A percentile compares a stretch with the other conserved stretches of the same genome.
phyloP scores from a whole-genome alignment of 2,113 vertebrate species.

The Caranx ignobilis region DNA sequence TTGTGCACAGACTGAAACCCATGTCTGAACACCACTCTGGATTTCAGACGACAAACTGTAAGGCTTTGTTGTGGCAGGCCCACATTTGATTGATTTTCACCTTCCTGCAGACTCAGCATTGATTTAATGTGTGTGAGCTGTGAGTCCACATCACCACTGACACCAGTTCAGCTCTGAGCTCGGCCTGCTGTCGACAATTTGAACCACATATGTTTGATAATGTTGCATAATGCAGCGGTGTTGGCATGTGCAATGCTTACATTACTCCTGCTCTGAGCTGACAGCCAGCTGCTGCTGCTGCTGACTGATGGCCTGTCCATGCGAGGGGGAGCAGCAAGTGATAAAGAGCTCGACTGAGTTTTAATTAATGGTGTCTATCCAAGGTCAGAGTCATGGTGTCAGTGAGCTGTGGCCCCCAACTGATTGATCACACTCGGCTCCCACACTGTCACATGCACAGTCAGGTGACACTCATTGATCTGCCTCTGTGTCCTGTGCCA shows the following conservation, averaged over 20 bases:
- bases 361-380: slow-evolving; percentile 71
- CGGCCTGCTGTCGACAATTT: slow-evolving; percentile 7
- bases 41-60: neutral
- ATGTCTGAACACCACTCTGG: neutral
- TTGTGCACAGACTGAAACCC: neutral
- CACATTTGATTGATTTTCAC: slow-evolving; percentile 2
- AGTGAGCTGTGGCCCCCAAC: slow-evolving; percentile 32
- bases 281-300: slow-evolving; percentile 17
- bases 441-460: slow-evolving; percentile 26
- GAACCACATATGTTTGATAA: slow-evolving; percentile 40
- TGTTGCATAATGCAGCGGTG: slow-evolving; percentile 40
- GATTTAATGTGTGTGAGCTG: slow-evolving; percentile 22
- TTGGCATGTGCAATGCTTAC: neutral
- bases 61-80: neutral
- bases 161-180: slow-evolving; percentile 9
- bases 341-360: slow-evolving; percentile 63
- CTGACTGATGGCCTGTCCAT: slow-evolving; percentile 59
- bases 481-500: slow-evolving; percentile 26
- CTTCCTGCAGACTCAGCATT: slow-evolving; percentile 22
- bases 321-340: slow-evolving; percentile 9
- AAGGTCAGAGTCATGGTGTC: slow-evolving; percentile 72
- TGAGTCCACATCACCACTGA: slow-evolving; percentile 17
- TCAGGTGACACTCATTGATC: slow-evolving; percentile 62
- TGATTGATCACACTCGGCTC: slow-evolving; percentile 62
- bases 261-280: slow-evolving; percentile 15